Base-by-base conservation (phyloP, 2,797 vertebrate species). In the Rachycentron canadum region DNA sequence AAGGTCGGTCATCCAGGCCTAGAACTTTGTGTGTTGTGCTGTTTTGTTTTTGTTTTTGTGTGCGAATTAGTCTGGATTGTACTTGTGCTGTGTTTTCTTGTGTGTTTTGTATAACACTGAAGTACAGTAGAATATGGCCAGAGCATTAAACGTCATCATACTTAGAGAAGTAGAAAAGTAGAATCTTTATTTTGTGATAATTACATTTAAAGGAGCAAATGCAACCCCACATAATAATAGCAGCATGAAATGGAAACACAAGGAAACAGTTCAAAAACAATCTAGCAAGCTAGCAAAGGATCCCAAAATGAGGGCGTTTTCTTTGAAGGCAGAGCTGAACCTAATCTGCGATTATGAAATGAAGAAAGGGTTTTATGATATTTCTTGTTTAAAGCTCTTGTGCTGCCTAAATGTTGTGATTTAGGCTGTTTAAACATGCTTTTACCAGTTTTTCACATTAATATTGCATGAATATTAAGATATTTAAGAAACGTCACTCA, bases 1-100 rank as follows among this genome's bases (percentile, higher is more conserved):
- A 89, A 95, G 94, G 94, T 95, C 68, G 59, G 94, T 94, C 65
- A 34, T 26, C 53, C n/a, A 30, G 38, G 7, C 34, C 21, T 60
- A 1, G 13, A 21, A 49, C 26, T 16, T 23, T 61, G 17, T 73
- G 62, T 68, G 36, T 57, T 66, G n/a, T 81, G 56, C n/a, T n/a
- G n/a, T n/a, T n/a, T n/a, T 77, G 28, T 50, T n/a, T 52, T 78
- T 70, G 6, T 58, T 64, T 77, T 1, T 36, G 57, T 58, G 16
- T n/a, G 45, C 78, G 32, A 58, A 23, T 25, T 64, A 34, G 25
- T 58, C 34, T 58, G 21, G 17, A 12, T 3, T 58, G n/a, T 40
- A 34, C 56, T 8, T 71, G 7, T 66, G 12, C 9, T 60, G 16
- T 58, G 32, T 58, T 26, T 78, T 5, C 67, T 55, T 34, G 23